phyloP scores from a whole-genome alignment of 2,888 invertebrate genomes.

The Nyleta sp. region DNA sequence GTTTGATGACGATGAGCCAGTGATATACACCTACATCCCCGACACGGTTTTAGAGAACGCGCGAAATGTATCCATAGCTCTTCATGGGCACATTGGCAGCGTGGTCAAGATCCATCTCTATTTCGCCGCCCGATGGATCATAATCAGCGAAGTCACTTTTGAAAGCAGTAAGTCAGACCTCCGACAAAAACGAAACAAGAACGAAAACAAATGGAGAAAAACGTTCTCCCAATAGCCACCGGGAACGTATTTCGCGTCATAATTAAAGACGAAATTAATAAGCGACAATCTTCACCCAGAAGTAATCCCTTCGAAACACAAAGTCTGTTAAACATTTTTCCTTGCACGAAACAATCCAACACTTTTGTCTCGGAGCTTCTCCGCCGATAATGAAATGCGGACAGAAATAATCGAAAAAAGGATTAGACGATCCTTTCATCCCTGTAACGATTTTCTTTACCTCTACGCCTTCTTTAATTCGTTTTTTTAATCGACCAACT shows the following conservation, averaged over 20 bases:
- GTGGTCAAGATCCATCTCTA: conserved; percentile 86
- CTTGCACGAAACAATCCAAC: conserved; percentile 22
- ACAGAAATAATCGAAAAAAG: conserved; percentile 49
- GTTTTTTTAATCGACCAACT: conserved; percentile 44
- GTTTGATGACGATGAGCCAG: conserved; percentile 72
- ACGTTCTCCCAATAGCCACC: background rate
- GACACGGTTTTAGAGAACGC: conserved; percentile 86
- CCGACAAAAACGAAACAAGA: conserved; percentile 10
- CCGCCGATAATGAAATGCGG: conserved; percentile 42
- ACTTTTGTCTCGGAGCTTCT: conserved; percentile 22
- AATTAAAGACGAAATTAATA: conserved; percentile 25
- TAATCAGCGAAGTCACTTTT: conserved; percentile 88
- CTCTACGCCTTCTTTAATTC: conserved; percentile 10
- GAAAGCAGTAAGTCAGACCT: conserved; percentile 83
- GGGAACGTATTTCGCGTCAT: background rate
- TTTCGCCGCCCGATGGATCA: conserved; percentile 88
- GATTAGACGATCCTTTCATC: conserved; percentile 55
- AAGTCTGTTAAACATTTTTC: conserved; percentile 40
- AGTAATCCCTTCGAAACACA: conserved; percentile 35
- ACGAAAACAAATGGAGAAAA: background rate
- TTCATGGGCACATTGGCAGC: conserved; percentile 85
- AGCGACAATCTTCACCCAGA: conserved; percentile 5
- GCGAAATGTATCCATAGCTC: conserved; percentile 87
- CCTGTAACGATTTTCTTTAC: conserved; percentile 45
- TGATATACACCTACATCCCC: conserved; percentile 84